Conservation (phyloP, 2,888 invertebrate species). For the Thymelicus acteon region DNA sequence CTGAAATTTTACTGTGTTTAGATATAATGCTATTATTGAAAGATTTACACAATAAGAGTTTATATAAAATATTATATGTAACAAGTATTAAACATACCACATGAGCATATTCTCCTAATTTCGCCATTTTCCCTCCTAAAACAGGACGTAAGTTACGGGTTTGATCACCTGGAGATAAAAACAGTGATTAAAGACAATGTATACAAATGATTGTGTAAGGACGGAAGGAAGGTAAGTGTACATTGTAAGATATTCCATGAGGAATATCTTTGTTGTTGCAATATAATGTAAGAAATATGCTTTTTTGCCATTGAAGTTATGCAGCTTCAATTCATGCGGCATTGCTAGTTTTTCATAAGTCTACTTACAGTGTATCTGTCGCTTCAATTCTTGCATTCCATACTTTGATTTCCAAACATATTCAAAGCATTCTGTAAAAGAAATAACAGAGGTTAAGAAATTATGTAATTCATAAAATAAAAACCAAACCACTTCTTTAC, state of each 20-base stretch:
- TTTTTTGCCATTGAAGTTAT: background rate
- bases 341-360: background rate
- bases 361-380: background rate
- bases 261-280: too few species aligned
- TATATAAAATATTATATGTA: too few species aligned
- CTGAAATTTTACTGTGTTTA: conserved; percentile 40
- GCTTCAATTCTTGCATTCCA: background rate
- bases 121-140: background rate
- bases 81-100: background rate
- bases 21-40: background rate
- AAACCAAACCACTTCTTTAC: too few species aligned
- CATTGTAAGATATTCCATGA: too few species aligned
- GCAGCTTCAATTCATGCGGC: too few species aligned
- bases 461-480: too few species aligned
- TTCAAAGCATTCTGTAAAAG: conserved; percentile 18
- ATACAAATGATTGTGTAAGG: too few species aligned
- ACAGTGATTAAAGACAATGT: background rate
- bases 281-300: too few species aligned
- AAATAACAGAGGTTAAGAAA: background rate
- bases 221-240: too few species aligned
- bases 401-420: conserved; percentile 16
- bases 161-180: background rate
- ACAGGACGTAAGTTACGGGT: background rate
- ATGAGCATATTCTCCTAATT: background rate
- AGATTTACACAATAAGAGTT: background rate